Percentiles rank a stretch among this genome's conserved stretches.
Evolutionary conservation across 2,797 vertebrate genomes (phyloP).

Genomic region (Acanthopagrus latus): DNA sequence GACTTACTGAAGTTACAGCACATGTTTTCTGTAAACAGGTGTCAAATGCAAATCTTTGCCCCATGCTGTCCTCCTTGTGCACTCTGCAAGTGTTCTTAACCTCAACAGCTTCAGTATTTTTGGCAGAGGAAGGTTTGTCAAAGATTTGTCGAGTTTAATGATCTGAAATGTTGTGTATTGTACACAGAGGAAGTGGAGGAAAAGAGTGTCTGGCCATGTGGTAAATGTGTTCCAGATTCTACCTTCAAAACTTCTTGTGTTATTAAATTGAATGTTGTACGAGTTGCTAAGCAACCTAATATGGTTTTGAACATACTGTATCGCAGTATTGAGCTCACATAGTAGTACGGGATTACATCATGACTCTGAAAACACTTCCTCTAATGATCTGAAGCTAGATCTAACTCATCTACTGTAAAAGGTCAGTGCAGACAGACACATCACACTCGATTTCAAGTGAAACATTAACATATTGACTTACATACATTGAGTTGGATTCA

Average conservation of each 20-base stretch:
- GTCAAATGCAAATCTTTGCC: neutral
- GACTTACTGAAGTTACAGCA: constrained; percentile 48
- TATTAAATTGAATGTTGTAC: neutral
- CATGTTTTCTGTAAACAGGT: neutral
- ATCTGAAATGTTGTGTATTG: neutral
- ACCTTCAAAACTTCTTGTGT: neutral
- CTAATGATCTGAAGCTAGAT: neutral
- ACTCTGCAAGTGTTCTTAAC: neutral
- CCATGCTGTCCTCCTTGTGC: neutral
- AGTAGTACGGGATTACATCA: no score
- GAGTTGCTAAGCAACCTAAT: neutral
- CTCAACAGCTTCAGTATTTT: constrained; percentile 20
- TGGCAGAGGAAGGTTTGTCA: constrained; percentile 35
- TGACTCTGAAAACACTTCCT: constrained; percentile 5
- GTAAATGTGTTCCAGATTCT: neutral
- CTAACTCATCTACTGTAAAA: neutral
- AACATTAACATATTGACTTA: neutral
- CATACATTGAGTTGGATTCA: no score
- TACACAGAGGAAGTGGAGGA: neutral
- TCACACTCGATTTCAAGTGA: neutral
- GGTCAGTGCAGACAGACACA: no score
- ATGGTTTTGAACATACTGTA: neutral
- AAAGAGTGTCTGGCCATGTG: neutral
- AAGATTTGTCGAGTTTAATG: neutral
- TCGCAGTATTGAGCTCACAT: no score